These are phyloP conservation scores for Suillia variegata DNA, from an alignment of 2,888 invertebrate genomes.

Conservation along the genomic window DNA sequence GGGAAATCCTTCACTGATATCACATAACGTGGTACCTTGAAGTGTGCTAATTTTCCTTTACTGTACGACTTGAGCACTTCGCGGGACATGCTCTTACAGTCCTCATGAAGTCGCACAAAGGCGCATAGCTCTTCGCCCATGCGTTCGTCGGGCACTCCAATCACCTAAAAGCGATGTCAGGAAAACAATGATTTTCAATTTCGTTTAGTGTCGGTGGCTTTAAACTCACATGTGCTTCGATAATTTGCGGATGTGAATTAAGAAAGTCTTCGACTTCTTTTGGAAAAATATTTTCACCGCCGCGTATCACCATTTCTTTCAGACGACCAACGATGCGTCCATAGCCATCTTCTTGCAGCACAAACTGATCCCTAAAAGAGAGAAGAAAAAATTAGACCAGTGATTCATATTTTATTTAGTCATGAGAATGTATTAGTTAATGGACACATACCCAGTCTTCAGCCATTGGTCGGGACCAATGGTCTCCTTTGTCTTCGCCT, in stretches of 20 bases:
- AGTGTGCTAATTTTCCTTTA: slow-evolving; percentile 74
- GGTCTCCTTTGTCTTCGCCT: slow-evolving; percentile 71
- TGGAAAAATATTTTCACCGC: slow-evolving; percentile 84
- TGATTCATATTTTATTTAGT: not conserved
- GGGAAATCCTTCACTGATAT: slow-evolving; percentile 72
- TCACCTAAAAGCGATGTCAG: slow-evolving; percentile 59
- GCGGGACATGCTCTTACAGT: slow-evolving; percentile 49
- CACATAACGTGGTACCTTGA: slow-evolving; percentile 78
- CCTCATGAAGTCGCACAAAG: slow-evolving; percentile 65
- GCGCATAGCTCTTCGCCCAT: slow-evolving; percentile 77
- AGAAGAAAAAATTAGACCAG: not conserved
- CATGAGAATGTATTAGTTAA: not conserved
- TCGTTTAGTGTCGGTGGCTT: too few species aligned
- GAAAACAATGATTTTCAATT: not conserved
- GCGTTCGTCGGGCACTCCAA: slow-evolving; percentile 73
- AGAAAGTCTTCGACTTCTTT: slow-evolving; percentile 78
- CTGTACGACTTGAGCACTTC: slow-evolving; percentile 68
- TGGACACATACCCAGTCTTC: slow-evolving; percentile 68
- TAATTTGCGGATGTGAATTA: slow-evolving; percentile 70
- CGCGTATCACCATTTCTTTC: slow-evolving; percentile 79
- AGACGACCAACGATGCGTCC: slow-evolving; percentile 72
- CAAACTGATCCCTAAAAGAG: slow-evolving; percentile 62
- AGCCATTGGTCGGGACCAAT: slow-evolving; percentile 74
- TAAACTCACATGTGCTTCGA: slow-evolving; percentile 71
- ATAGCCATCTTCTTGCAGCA: slow-evolving; percentile 71